These are phyloP conservation scores for Augochlora pura DNA, from an alignment of 1,140 invertebrate genomes.

Conservation along the genomic window DNA sequence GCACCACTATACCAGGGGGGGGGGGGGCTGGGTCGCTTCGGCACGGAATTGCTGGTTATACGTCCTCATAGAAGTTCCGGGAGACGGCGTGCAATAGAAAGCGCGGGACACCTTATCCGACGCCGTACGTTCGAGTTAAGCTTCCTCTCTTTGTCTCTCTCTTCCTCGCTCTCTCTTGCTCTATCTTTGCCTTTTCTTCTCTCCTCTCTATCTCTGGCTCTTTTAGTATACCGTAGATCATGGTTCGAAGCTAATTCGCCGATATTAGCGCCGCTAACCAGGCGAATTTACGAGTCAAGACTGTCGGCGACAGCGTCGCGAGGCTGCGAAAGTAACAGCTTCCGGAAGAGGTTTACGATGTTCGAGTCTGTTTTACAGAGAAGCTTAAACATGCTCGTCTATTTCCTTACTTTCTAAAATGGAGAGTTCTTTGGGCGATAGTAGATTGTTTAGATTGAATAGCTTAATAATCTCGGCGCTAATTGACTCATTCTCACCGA, in stretches of 20 bases:
- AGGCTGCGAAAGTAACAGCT: no score
- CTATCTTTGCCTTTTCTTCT: not conserved
- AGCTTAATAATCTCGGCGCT: no score
- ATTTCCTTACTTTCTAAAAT: no score
- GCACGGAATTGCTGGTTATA: constrained; percentile 51
- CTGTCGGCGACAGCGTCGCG: not conserved
- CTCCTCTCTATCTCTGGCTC: not conserved
- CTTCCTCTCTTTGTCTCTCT: not conserved
- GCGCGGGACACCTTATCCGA: constrained; percentile 60
- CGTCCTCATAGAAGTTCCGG: constrained; percentile 62
- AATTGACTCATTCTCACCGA: no score
- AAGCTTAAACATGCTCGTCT: no score
- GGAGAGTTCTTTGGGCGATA: no score
- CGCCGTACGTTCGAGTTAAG: constrained; percentile 68
- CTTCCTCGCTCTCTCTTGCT: not conserved
- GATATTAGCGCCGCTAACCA: constrained; percentile 57
- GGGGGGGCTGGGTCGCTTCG: not conserved
- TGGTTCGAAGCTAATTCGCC: constrained; percentile 63
- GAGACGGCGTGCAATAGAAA: constrained; percentile 56
- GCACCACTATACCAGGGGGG: constrained; percentile 8
- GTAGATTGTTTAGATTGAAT: no score
- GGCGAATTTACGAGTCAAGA: constrained; percentile 38
- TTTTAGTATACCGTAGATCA: constrained; percentile 63
- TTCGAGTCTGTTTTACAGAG: no score
- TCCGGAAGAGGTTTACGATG: no score